Conservation (phyloP, 2,888 invertebrate genomes). For the Drosophila emarginata region DNA sequence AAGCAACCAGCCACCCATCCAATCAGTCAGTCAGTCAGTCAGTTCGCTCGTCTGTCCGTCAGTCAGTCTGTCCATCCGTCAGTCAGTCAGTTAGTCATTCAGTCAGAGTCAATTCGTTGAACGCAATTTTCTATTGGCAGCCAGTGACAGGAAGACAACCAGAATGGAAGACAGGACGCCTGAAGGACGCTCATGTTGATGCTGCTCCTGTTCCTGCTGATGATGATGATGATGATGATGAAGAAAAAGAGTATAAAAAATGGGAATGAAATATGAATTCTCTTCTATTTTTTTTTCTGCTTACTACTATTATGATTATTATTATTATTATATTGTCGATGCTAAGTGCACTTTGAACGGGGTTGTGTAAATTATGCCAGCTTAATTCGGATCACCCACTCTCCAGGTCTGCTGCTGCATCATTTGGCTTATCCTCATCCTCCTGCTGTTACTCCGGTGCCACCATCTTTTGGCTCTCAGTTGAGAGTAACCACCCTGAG, state of each 20-base stretch:
- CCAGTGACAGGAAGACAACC: constrained; percentile 40
- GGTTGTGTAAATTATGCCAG: constrained; percentile 77
- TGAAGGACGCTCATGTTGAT: constrained; percentile 4
- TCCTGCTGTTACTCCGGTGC: constrained; percentile 1
- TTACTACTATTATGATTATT: constrained; percentile 40
- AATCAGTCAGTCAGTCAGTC: constrained; percentile 24
- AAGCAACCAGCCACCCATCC: background rate
- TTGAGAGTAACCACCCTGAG: constrained; percentile 41
- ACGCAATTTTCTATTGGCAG: constrained; percentile 73
- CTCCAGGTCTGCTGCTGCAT: constrained; percentile 22
- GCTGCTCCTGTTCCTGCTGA: constrained; percentile 6
- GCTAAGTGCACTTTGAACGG: constrained; percentile 70
- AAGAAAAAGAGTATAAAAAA: constrained; percentile 14
- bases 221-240: background rate
- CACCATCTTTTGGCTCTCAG: constrained; percentile 1
- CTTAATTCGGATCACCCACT: constrained; percentile 65
- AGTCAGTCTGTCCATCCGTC: constrained; percentile 29
- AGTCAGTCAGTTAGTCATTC: constrained; percentile 32
- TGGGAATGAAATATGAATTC: constrained; percentile 31
- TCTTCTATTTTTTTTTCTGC: constrained; percentile 12
- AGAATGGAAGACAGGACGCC: constrained; percentile 18
- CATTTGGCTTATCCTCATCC: constrained; percentile 33
- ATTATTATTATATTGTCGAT: constrained; percentile 32
- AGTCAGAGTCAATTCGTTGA: constrained; percentile 52
- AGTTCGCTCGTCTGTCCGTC: constrained; percentile 27